Conservation (phyloP, 2,113 vertebrate genomes). For the Burhinus oedicnemus region DNA sequence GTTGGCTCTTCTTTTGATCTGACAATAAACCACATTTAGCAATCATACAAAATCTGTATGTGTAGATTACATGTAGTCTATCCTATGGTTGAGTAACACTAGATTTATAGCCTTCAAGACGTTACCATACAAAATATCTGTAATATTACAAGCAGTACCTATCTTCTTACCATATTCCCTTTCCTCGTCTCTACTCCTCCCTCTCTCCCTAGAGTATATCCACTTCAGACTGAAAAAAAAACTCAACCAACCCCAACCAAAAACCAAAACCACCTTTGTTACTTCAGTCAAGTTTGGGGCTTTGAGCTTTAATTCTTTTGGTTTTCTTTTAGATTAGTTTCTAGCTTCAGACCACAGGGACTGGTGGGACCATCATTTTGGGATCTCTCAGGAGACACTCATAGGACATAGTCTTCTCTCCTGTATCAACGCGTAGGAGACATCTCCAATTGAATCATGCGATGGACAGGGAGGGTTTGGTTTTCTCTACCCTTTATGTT, state of each 20-base stretch:
- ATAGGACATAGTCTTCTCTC: not conserved
- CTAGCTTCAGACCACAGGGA: not conserved
- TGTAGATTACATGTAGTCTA: not conserved
- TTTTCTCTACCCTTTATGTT: not conserved
- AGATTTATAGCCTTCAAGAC: not conserved
- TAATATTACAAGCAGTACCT: not conserved
- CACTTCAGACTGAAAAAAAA: not conserved
- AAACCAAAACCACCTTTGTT: not conserved
- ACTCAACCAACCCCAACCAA: not conserved
- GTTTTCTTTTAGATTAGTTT: not conserved
- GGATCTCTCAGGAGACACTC: not conserved
- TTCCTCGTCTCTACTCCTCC: not conserved
- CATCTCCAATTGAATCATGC: not conserved
- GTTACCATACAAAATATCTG: not conserved
- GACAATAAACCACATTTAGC: not conserved
- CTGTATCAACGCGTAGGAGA: not conserved
- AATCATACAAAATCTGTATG: not conserved
- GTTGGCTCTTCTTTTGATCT: not conserved
- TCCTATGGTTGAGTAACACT: not conserved
- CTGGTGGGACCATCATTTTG: not conserved
- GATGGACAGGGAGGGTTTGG: not conserved
- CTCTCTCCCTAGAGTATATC: not conserved
- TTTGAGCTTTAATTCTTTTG: not conserved
- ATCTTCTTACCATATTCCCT: not conserved
- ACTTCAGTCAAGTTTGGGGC: not conserved